Conservation (phyloP, 2,113 vertebrate species). For the Monarcha castaneiventris region DNA sequence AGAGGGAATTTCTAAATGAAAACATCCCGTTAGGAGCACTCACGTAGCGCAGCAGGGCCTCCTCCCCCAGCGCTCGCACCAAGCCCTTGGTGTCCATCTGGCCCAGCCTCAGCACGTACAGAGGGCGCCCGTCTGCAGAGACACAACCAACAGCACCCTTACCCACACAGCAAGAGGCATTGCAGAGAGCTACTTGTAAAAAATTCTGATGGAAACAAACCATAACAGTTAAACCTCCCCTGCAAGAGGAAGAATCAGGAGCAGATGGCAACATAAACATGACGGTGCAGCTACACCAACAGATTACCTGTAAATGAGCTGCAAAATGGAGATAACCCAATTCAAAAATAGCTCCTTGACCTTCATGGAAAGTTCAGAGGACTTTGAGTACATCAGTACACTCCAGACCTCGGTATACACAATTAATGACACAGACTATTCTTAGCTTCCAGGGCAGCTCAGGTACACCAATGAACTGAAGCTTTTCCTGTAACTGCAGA, state of each 20-base stretch:
- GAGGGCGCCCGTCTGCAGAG: conserved; percentile 86
- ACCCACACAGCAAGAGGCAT: not conserved
- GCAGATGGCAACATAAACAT: not conserved
- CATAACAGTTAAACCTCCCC: not conserved
- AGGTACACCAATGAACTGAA: not conserved
- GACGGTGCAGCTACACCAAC: not conserved
- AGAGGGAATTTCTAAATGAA: not conserved
- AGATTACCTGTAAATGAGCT: not conserved
- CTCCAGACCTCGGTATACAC: not conserved
- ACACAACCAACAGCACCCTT: not conserved
- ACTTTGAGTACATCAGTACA: not conserved
- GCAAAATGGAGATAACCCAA: not conserved
- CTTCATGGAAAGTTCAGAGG: not conserved
- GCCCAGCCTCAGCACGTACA: conserved; percentile 91
- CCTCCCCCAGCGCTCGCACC: conserved; percentile 90
- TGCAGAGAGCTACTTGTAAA: not conserved
- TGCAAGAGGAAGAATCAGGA: not conserved
- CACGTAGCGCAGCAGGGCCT: conserved; percentile 89
- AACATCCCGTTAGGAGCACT: conserved; percentile 19
- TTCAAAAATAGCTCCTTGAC: not conserved
- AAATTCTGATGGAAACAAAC: not conserved
- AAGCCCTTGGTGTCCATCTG: conserved; percentile 98
- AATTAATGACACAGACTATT: not conserved
- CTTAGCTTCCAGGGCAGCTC: not conserved
- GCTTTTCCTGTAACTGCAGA: not conserved